A percentile compares a stretch with the other conserved stretches of the same genome.
These are phyloP conservation scores for Coenonympha glycerion DNA, from an alignment of 2,888 invertebrate species.

Conservation along the genomic window DNA sequence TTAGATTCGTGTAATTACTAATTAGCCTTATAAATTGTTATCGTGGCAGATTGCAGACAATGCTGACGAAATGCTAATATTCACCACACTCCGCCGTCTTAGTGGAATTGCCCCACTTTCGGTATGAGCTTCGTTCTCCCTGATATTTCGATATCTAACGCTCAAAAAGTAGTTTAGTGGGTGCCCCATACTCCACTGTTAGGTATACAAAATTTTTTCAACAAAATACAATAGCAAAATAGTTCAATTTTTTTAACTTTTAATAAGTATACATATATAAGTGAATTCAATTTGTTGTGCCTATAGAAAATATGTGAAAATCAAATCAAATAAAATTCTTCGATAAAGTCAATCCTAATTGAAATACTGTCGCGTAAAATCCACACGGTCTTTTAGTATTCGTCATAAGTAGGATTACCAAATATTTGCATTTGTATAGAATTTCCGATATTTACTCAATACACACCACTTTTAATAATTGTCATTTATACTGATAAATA, in stretches of 20 bases:
- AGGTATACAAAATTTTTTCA: background rate
- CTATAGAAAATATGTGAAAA: too few relatives aligned
- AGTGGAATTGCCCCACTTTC: background rate
- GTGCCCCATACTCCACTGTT: background rate
- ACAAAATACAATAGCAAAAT: too few relatives aligned
- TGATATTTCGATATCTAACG: background rate
- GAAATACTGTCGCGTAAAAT: conserved; percentile 10
- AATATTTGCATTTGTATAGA: background rate
- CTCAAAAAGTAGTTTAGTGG: background rate
- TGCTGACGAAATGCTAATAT: background rate
- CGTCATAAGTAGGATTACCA: conserved; percentile 11
- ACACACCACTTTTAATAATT: background rate
- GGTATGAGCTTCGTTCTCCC: background rate
- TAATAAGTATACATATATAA: too few relatives aligned
- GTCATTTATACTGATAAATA: conserved; percentile 9
- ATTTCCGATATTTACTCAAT: background rate
- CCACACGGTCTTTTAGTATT: conserved; percentile 11
- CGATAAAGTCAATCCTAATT: background rate
- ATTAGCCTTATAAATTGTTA: conserved; percentile 43
- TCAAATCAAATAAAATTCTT: too few relatives aligned
- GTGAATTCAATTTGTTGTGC: too few relatives aligned
- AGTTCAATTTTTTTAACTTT: too few relatives aligned
- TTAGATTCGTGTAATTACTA: conserved; percentile 11
- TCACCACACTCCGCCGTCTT: background rate
- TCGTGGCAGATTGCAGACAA: conserved; percentile 37